These are phyloP conservation scores for Propithecus deckenii DNA, from an alignment of 2,797 vertebrate species.

Conservation along the genomic window DNA sequence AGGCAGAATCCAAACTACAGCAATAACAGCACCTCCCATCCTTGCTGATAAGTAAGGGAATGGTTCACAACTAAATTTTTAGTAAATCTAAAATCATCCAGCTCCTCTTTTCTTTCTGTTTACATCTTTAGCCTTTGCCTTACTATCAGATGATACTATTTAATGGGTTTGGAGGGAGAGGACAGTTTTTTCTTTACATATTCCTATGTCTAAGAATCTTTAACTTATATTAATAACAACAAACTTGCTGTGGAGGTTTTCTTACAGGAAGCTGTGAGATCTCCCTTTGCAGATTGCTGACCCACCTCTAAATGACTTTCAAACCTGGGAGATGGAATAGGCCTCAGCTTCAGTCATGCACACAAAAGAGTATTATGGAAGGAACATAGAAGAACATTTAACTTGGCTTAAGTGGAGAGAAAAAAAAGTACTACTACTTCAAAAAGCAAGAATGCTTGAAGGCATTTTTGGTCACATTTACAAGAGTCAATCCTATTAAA, in stretches of 20 bases:
- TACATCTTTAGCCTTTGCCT: background rate
- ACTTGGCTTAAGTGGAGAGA: background rate
- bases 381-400: conserved; percentile 17
- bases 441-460: conserved; percentile 29
- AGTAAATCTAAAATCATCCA: background rate
- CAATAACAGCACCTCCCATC: background rate
- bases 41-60: background rate
- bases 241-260: background rate
- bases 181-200: conserved; percentile 11
- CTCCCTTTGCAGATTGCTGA: background rate
- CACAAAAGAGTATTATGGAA: conserved; percentile 29
- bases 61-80: background rate
- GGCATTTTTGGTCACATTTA: conserved; percentile 23
- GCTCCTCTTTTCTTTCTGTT: background rate
- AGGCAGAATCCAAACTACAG: background rate
- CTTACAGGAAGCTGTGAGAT: background rate
- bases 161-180: background rate
- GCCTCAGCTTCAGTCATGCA: conserved; percentile 11
- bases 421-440: background rate
- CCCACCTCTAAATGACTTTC: background rate
- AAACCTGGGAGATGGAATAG: background rate
- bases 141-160: background rate
- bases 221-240: background rate
- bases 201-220: background rate
- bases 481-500: background rate